Conservation (phyloP, 1,140 invertebrate genomes). For the Bombus huntii region DNA sequence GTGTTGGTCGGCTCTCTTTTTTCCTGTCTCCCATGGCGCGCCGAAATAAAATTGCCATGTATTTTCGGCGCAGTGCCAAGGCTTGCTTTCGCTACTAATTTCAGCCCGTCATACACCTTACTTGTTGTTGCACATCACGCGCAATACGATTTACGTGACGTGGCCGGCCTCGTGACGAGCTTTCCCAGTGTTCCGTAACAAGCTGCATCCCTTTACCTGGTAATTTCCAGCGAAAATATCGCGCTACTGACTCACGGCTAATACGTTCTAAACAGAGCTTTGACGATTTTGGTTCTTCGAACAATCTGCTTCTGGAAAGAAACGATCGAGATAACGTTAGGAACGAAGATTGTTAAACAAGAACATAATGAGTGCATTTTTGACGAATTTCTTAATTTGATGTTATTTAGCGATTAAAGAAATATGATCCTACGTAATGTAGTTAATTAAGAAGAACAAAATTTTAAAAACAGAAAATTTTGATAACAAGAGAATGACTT, state of each 20-base stretch:
- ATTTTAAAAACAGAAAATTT: no score
- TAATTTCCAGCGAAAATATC: slow-evolving; percentile 37
- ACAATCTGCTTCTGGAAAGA: no score
- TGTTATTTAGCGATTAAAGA: no score
- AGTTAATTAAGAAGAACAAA: no score
- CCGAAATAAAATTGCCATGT: slow-evolving; percentile 32
- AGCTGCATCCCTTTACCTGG: slow-evolving; percentile 22
- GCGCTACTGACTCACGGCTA: background rate
- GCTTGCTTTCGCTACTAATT: slow-evolving; percentile 34
- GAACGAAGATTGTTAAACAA: no score
- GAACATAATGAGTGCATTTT: no score
- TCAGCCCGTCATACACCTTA: slow-evolving; percentile 36
- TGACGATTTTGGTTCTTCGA: background rate
- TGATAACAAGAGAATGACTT: no score
- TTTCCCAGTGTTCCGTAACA: slow-evolving; percentile 17
- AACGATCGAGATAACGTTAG: no score
- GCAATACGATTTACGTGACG: slow-evolving; percentile 49
- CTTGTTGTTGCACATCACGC: slow-evolving; percentile 54
- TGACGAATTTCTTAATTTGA: no score
- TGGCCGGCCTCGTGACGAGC: slow-evolving; percentile 41
- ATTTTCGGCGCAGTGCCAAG: slow-evolving; percentile 11
- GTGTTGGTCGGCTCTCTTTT: no score
- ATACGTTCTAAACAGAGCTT: background rate
- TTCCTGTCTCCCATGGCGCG: background rate
- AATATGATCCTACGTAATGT: no score